Base-by-base conservation (phyloP, 2,888 invertebrate genomes). In the Synanthedon myopaeformis region DNA sequence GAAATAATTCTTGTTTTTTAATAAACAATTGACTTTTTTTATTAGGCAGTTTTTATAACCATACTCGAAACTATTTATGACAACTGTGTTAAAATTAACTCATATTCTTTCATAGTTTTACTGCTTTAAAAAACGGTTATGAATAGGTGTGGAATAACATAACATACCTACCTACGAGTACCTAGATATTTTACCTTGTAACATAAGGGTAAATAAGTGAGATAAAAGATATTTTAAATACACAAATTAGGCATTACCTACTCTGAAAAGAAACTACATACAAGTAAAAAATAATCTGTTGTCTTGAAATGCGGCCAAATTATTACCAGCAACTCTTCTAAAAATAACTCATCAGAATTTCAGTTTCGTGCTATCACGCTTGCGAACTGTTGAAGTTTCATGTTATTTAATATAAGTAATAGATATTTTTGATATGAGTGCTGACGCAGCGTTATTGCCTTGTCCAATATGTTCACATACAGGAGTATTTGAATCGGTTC, bases 401-500 rank as follows among this genome's bases (percentile, higher is more conserved):
- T 49, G 54, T 54, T 55, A 42, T 41, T 28, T 35, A 42, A 49
- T 41, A 41, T 54, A 42, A 41, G 49, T 52, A 12, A 49, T 48
- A 53, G 35, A 45, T 11, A 45, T 52, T 35, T 35, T 35, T 14
- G 51, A 45, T 19, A 87, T 87, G 87, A 85, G 85, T 81, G 84
- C 76, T 57, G 84, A 88, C 69, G 88, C 89, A 69, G 85, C 86
- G 58, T 82, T 91, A 54, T 88, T 94, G 61, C 86, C 93, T 55
- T 95, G 95, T 76, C 95, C 95, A 41, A 78, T 95, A 70, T 95
- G 95, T 79, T 89, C 91, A 54, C 91, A 93, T 70, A 90, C 91
- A 58, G 92, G 85, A 61, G 76, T 91, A 65, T 95, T 95, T 70
- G 82, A 90, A 63, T 91, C 91, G 54, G 90, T 92, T 56, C 92